Base-by-base conservation (phyloP, 2,113 vertebrate species). In the Fukomys damarensis region DNA sequence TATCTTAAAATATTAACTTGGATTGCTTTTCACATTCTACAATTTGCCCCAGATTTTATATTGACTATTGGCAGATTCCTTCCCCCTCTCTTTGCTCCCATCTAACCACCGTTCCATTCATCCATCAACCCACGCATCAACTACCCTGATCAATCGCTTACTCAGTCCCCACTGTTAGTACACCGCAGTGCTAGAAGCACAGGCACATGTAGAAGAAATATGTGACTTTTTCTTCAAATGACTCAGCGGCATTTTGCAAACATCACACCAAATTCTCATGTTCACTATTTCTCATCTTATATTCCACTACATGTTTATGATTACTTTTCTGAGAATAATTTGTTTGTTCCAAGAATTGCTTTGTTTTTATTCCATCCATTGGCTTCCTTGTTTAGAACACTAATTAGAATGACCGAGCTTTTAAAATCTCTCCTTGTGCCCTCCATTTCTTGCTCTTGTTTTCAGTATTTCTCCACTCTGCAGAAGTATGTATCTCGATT, bases 401-500 rank as follows among this genome's bases (percentile, higher is more conserved):
- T 86, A 86, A 4, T 89, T 83, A 82, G 6, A 49, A 77, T 77
- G 26, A 12, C 43, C 7, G 13, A 17, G 26, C 43, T 77, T 49
- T 49, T 77, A 49, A 49, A 49, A 49, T 77, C 49, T 90, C 26
- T 89, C 35, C 26, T 41, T 43, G 59, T 7, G 11, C 12, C n/a
- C 54, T 93, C 91, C 14, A 77, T 83, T 95, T 58, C 46, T 22
- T 92, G 74, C 8, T 17, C 52, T 49, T 59, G 74, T 72, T 81
- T 59, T 86, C 35, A 20, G 2, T 85, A 38, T 89, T 22, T 94
- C 38, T 52, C 24, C 8, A 35, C 10, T 63, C 58, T 68, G 6
- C 59, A 95, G 87, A 92, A 86, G 81, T 61, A 89, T 66, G 38
- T 92, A 81, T 79, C 17, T 17, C 22, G n/a, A 91, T 93, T 89